A percentile compares a stretch with the other conserved stretches of the same genome.
phyloP scores from a whole-genome alignment of 2,888 invertebrate genomes.

The Eudasyphora cyanicolor region DNA sequence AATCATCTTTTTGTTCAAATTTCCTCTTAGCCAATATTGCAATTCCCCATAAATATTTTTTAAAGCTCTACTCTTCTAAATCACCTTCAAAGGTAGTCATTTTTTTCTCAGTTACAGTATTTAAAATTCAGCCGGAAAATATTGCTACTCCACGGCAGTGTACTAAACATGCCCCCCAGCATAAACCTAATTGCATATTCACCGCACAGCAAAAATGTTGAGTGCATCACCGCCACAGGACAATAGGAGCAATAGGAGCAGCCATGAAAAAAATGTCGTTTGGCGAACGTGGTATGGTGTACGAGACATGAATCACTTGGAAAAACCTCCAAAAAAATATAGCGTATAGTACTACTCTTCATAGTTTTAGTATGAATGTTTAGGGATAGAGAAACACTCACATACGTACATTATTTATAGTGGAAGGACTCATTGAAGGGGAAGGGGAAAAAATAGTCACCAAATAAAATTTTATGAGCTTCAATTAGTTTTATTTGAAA shows the following conservation, averaged over 20 bases:
- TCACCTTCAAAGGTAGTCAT: not conserved
- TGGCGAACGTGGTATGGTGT: slow-evolving; percentile 10
- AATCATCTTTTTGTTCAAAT: not conserved
- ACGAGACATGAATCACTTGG: not conserved
- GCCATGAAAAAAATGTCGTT: not conserved
- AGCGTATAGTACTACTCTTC: no score
- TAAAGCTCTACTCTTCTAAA: not conserved
- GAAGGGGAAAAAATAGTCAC: no score
- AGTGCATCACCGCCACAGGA: not conserved
- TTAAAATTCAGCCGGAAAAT: not conserved
- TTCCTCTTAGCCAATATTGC: not conserved
- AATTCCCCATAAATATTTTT: not conserved
- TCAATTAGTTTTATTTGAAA: no score
- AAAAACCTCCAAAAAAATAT: not conserved
- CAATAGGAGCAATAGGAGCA: not conserved
- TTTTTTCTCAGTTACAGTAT: not conserved
- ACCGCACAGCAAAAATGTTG: not conserved
- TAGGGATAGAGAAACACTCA: no score
- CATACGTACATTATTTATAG: no score
- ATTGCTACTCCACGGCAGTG: not conserved
- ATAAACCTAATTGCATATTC: slow-evolving; percentile 2
- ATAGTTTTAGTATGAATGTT: no score
- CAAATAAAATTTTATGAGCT: no score
- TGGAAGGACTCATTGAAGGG: no score
- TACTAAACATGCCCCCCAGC: not conserved